These are phyloP conservation scores for Erebia palarica DNA, from an alignment of 2,888 invertebrate species.

Conservation along the genomic window DNA sequence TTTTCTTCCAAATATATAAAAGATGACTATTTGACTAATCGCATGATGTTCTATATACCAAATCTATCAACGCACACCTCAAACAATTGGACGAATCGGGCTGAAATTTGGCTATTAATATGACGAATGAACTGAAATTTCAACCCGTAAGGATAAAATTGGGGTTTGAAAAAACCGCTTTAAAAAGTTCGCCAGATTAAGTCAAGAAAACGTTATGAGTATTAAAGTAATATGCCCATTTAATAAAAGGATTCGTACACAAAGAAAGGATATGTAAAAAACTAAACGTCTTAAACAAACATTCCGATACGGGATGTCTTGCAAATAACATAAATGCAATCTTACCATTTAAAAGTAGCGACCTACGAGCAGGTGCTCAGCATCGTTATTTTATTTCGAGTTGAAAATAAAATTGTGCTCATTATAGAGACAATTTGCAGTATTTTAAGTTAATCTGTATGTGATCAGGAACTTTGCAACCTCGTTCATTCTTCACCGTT, in stretches of 20 bases:
- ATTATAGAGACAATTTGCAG: slow-evolving; percentile 26
- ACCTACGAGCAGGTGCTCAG: slow-evolving; percentile 32
- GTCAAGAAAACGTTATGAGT: neutral
- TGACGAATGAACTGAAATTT: no score
- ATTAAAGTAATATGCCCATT: neutral
- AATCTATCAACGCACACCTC: no score
- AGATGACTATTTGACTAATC: no score
- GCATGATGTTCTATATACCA: no score
- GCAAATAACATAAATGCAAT: slow-evolving; percentile 22
- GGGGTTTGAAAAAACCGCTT: no score
- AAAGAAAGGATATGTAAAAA: slow-evolving; percentile 21
- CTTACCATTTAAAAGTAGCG: slow-evolving; percentile 27
- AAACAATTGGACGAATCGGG: no score
- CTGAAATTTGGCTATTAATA: no score
- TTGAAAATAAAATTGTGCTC: slow-evolving; percentile 29
- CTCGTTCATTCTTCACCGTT: no score
- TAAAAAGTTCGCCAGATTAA: neutral
- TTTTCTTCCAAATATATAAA: no score
- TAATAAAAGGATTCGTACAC: neutral
- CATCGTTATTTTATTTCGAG: slow-evolving; percentile 18
- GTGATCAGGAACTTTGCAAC: no score
- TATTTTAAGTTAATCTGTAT: neutral
- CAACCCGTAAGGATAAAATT: no score
- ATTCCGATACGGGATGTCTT: slow-evolving; percentile 23
- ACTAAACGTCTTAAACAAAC: slow-evolving; percentile 30